Evolutionary conservation across 2,888 invertebrate genomes (phyloP), one percentile per base, ranked within the genome.

Genomic region (Macaria liturata): DNA sequence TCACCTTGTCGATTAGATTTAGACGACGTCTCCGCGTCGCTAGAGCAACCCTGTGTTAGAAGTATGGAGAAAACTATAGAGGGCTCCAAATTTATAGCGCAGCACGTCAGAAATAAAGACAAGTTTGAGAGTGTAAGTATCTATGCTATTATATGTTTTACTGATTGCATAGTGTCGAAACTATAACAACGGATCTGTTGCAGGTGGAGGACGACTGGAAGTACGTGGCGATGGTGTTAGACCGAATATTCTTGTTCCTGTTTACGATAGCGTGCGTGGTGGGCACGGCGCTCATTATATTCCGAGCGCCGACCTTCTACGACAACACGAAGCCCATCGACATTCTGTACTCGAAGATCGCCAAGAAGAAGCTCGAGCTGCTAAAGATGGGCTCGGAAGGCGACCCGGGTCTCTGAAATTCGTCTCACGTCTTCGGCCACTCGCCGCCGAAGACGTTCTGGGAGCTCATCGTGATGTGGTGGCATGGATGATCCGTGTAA

Each of bases 131-230:
- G 96, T 88, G 98, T 98, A 93, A 96, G 97, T 95, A 80, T 54
- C 9, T 31, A 30, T 5, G 6, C 34, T n/a, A 1, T 9, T 37
- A 4, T 1, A 6, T 3, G 9, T 9, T 44, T 49, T 39, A n/a
- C 3, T 9, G 8, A 31, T 43, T 37, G 34, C 34, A 37, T 37
- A 1, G 34, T 37, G 4, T 37, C 7, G 34, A 37, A 4, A 37
- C 7, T 37, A 37, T 6, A 37, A 4, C 7, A 37, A 7, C 34
- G 34, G 3, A 6, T 37, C 7, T 37, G 42, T 54, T 80, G 3
- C 89, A 97, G 97, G 97, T 98, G 77, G 97, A 97, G 87, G 98
- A 98, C 91, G 99, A 99, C 91, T 99, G 99, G 99, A 98, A 98
- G 87, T 99, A 98, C 93, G 98, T 99, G 60, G 95, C 95, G 57